Percentiles rank a stretch among this genome's conserved stretches.
These are phyloP conservation scores for Phalanger gymnotis DNA, from an alignment of 2,797 vertebrate genomes.

Conservation along the genomic window DNA sequence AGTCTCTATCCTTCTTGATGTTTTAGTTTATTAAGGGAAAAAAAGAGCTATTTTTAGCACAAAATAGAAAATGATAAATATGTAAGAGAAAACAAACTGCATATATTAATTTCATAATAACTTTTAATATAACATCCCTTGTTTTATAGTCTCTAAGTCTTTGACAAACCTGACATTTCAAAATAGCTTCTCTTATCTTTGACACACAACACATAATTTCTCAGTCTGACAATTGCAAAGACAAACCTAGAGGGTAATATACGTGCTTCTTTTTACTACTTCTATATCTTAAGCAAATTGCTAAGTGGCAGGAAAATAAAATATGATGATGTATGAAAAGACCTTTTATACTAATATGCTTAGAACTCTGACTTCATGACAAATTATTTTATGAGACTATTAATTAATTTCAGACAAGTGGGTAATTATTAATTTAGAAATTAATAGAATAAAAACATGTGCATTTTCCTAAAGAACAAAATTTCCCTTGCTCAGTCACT, in stretches of 20 bases:
- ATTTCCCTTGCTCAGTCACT: neutral
- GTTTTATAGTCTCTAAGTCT: slow-evolving; percentile 51
- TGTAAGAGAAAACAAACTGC: slow-evolving; percentile 10
- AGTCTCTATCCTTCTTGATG: neutral
- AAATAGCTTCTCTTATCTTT: neutral
- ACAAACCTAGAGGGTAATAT: slow-evolving; percentile 21
- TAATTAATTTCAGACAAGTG: slow-evolving; percentile 58
- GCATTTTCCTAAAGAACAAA: neutral
- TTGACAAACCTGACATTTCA: slow-evolving; percentile 52
- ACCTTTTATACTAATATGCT: slow-evolving; percentile 45
- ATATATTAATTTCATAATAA: slow-evolving; percentile 8
- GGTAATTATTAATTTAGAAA: slow-evolving; percentile 60
- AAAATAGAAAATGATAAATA: neutral
- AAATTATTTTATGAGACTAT: slow-evolving; percentile 36
- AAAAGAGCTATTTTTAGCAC: neutral
- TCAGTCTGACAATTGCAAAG: slow-evolving; percentile 47
- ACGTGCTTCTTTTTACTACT: slow-evolving; percentile 38
- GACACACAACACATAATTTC: slow-evolving; percentile 14
- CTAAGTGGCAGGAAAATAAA: neutral
- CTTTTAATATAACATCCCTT: neutral
- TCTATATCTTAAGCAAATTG: slow-evolving; percentile 38
- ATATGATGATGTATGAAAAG: slow-evolving; percentile 41
- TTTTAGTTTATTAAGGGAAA: neutral
- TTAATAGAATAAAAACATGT: slow-evolving; percentile 48
- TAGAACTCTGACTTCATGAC: slow-evolving; percentile 41